phyloP scores from a whole-genome alignment of 2,797 vertebrate genomes.

The Percopsis omiscomaycus region DNA sequence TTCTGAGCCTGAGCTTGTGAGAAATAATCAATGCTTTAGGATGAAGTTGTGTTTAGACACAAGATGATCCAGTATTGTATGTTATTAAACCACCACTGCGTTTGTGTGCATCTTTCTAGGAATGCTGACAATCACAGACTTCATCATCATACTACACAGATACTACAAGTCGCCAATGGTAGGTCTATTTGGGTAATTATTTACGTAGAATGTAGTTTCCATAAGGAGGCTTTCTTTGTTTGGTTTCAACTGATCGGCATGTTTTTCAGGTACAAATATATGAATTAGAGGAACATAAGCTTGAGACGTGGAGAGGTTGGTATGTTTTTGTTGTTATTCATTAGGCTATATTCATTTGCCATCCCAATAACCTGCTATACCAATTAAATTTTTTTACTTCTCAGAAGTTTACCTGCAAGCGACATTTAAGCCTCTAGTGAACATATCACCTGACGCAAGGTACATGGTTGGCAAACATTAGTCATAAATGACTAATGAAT shows the following conservation, averaged over 20 bases:
- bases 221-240: not conserved
- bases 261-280: conserved; percentile 93
- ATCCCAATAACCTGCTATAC: not conserved
- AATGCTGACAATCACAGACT: conserved; percentile 99
- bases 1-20: conserved; percentile 39
- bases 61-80: conserved; percentile 14
- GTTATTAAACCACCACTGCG: conserved; percentile 37
- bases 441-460: conserved; percentile 98
- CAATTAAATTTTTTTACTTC: conserved; percentile 11
- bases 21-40: conserved; percentile 64
- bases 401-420: conserved; percentile 98
- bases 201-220: not conserved
- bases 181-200: conserved; percentile 52
- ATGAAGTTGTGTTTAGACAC: conserved; percentile 18
- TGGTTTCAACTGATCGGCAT: not conserved
- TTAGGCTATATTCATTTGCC: no score
- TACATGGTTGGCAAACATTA: conserved; percentile 62
- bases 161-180: conserved; percentile 99
- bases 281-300: conserved; percentile 98
- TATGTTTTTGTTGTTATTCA: not conserved
- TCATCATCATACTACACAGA: conserved; percentile 99
- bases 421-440: conserved; percentile 98
- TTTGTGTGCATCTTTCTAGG: conserved; percentile 72
- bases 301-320: conserved; percentile 98
- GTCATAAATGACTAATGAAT: conserved; percentile 1